phyloP scores from a whole-genome alignment of 2,113 vertebrate genomes.

The Odocoileus hemionus region DNA sequence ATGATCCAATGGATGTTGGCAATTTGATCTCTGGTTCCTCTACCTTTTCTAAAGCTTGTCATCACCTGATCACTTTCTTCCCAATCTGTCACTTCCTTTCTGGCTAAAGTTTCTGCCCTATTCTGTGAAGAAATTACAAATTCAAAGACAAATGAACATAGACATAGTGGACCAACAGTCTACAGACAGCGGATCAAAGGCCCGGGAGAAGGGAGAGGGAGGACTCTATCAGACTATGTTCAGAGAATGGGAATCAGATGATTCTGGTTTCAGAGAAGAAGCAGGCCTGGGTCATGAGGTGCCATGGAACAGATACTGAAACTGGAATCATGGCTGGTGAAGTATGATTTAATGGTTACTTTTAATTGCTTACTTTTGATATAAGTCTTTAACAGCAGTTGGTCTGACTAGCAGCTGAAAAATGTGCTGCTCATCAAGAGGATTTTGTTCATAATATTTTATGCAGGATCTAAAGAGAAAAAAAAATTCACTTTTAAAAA shows the following conservation, averaged over 20 bases:
- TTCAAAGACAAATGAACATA: not conserved
- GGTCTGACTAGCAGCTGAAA: slow-evolving; percentile 92
- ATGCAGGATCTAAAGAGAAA: slow-evolving; percentile 86
- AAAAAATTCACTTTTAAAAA: not conserved
- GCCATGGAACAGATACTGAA: not conserved
- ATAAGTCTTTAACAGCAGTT: slow-evolving; percentile 87
- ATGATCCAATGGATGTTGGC: not conserved
- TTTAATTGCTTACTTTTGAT: slow-evolving; percentile 86
- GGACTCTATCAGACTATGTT: not conserved
- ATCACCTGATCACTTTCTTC: not conserved
- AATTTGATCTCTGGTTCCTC: not conserved
- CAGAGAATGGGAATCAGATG: not conserved
- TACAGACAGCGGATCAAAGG: not conserved
- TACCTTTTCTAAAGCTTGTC: not conserved
- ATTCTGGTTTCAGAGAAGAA: not conserved
- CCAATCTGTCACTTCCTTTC: not conserved
- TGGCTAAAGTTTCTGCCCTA: not conserved
- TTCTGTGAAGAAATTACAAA: not conserved
- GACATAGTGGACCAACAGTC: not conserved
- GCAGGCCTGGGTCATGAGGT: not conserved
- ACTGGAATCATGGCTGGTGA: not conserved
- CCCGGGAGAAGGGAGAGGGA: not conserved
- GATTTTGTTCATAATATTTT: slow-evolving; percentile 90
- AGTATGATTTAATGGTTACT: not conserved
- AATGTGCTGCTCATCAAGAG: slow-evolving; percentile 89